phyloP scores from a whole-genome alignment of 2,797 vertebrate genomes.

The Naso thynnoides region DNA sequence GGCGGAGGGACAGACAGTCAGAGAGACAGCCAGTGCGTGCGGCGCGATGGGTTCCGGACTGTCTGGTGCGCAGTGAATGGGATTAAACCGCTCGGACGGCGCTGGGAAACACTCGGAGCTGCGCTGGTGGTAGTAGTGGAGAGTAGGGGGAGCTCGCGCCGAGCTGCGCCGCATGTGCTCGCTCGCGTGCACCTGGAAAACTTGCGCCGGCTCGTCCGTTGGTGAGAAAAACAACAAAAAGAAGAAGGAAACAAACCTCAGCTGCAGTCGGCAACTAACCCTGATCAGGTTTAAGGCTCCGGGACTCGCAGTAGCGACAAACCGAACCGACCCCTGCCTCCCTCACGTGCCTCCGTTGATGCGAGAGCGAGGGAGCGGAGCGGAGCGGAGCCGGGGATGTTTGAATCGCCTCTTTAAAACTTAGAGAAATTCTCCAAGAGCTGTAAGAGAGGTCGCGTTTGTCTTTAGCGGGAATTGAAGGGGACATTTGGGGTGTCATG shows the following conservation, averaged over 20 bases:
- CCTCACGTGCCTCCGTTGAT: slow-evolving; percentile 73
- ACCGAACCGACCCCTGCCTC: slow-evolving; percentile 50
- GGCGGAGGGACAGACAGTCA: slow-evolving; percentile 18
- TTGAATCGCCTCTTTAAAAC: slow-evolving; percentile 58
- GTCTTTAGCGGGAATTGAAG: background rate
- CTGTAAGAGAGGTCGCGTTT: background rate
- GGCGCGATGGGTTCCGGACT: slow-evolving; percentile 40
- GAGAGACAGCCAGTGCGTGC: slow-evolving; percentile 27
- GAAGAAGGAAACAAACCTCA: background rate
- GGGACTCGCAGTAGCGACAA: slow-evolving; percentile 20
- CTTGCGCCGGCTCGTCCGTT: slow-evolving; percentile 36
- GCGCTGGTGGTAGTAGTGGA: slow-evolving; percentile 49
- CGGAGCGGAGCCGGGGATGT: slow-evolving; percentile 56
- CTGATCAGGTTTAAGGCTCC: slow-evolving; percentile 16
- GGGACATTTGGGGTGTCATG: slow-evolving; percentile 57
- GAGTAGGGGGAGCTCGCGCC: slow-evolving; percentile 53
- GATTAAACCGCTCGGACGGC: slow-evolving; percentile 68
- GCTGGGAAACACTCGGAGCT: slow-evolving; percentile 31
- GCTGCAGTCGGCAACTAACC: background rate
- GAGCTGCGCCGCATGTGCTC: slow-evolving; percentile 73
- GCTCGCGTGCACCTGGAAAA: slow-evolving; percentile 52
- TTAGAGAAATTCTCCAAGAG: slow-evolving; percentile 27
- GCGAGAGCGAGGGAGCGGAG: slow-evolving; percentile 61
- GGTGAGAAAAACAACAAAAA: slow-evolving; percentile 2
- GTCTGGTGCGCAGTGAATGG: slow-evolving; percentile 55